A percentile compares a stretch with the other conserved stretches of the same genome.
Evolutionary conservation across 2,797 vertebrate species (phyloP).

Genomic region (Chrosomus eos): DNA sequence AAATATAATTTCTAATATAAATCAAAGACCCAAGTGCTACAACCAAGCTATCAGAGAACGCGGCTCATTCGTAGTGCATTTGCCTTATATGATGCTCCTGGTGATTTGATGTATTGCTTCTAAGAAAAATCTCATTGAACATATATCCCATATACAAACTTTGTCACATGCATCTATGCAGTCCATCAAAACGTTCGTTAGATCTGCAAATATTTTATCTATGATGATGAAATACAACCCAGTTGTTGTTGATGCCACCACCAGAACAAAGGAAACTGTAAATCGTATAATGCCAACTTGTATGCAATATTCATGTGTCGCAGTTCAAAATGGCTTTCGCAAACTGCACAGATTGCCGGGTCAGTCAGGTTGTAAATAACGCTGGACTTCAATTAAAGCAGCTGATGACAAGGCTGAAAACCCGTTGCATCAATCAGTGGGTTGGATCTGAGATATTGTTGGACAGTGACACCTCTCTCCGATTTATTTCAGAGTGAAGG

Average conservation of each 20-base stretch:
- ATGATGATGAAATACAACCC: slow-evolving; percentile 65
- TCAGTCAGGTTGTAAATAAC: slow-evolving; percentile 5
- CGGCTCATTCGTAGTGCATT: neutral
- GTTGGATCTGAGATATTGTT: slow-evolving; percentile 33
- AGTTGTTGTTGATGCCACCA: slow-evolving; percentile 69
- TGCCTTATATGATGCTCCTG: slow-evolving; percentile 59
- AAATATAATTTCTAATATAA: neutral
- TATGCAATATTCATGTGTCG: slow-evolving; percentile 71
- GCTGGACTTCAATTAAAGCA: slow-evolving; percentile 55
- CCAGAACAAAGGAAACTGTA: slow-evolving; percentile 67
- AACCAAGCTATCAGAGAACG: neutral
- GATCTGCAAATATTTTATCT: slow-evolving; percentile 72
- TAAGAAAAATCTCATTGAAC: slow-evolving; percentile 34
- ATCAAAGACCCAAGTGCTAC: neutral
- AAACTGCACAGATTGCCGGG: slow-evolving; percentile 47
- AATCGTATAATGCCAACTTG: slow-evolving; percentile 67
- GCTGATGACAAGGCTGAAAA: slow-evolving; percentile 35
- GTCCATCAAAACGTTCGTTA: slow-evolving; percentile 59
- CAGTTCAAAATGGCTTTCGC: slow-evolving; percentile 62
- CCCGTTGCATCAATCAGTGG: slow-evolving; percentile 37
- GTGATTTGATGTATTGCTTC: slow-evolving; percentile 69
- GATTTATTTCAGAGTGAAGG: slow-evolving; percentile 54
- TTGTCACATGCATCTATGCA: slow-evolving; percentile 63
- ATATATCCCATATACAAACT: slow-evolving; percentile 42
- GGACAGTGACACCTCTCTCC: slow-evolving; percentile 35